Percentiles rank a stretch among this genome's conserved stretches.
Evolutionary conservation across 2,888 invertebrate species (phyloP).

Genomic region (Drosophila lacicola): DNA sequence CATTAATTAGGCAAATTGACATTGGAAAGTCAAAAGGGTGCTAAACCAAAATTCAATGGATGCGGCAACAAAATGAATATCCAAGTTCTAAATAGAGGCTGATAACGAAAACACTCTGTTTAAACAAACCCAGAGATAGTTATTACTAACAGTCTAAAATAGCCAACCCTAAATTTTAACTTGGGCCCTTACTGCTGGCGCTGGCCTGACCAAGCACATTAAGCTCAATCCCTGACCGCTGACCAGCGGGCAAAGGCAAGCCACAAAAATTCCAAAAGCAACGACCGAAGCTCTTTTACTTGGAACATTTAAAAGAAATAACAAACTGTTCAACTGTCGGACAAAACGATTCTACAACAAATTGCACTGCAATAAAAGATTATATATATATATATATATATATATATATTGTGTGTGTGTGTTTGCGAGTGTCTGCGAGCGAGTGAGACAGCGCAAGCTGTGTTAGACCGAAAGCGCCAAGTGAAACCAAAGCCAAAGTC

Average conservation of each 20-base stretch:
- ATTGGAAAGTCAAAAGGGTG: slow-evolving; percentile 23
- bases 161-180: slow-evolving; percentile 6
- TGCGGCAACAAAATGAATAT: slow-evolving; percentile 25
- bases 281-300: slow-evolving; percentile 75
- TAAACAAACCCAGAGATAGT: not conserved
- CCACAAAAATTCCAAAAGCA: slow-evolving; percentile 78
- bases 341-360: slow-evolving; percentile 83
- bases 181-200: not conserved
- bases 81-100: not conserved
- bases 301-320: slow-evolving; percentile 80
- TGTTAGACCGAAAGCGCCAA: slow-evolving; percentile 25
- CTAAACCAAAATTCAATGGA: slow-evolving; percentile 19
- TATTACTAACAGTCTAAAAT: not conserved
- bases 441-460: slow-evolving; percentile 17
- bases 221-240: slow-evolving; percentile 57
- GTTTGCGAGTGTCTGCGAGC: slow-evolving; percentile 19
- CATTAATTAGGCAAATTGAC: slow-evolving; percentile 62
- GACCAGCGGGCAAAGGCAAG: slow-evolving; percentile 55
- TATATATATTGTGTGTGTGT: slow-evolving; percentile 12
- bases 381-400: slow-evolving; percentile 19
- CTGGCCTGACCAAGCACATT: slow-evolving; percentile 38
- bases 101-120: slow-evolving; percentile 29
- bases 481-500: slow-evolving; percentile 49
- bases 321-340: slow-evolving; percentile 81
- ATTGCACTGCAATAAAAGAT: slow-evolving; percentile 82